Base-by-base conservation (phyloP, 2,888 invertebrate genomes). In the Dyspetes luteomarginatus region DNA sequence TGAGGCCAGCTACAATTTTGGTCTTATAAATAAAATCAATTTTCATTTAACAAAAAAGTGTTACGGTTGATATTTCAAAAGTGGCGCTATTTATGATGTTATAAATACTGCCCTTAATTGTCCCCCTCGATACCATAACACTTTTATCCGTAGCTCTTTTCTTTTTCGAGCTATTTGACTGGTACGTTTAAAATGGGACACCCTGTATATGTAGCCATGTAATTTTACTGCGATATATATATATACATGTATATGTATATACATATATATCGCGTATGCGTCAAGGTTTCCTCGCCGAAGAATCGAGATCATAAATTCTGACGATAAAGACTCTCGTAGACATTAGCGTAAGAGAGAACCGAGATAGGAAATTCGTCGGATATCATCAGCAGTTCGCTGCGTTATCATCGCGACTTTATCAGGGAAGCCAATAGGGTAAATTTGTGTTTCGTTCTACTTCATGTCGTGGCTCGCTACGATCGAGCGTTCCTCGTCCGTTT, bases 391-490 rank as follows among this genome's bases (percentile, higher is more conserved):
- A 62, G 76, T 41, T 50, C 24, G 30, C 81, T 64, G 56, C 9
- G 22, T 81, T 81, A 81, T 73, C 76, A 50, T 68, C 80, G n/a
- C 28, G 17, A 22, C 64, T 43, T 2, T n/a, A 41, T n/a, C 60
- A 17, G 7, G 26, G 28, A 17, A 73, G 19, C n/a, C n/a, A n/a
- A n/a, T n/a, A 9, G 64, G 19, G 48, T 19, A n/a, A 73, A 45
- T 41, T 56, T 56, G 67, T 15, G 15, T 41, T 30, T 5, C 48
- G 19, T 64, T 62, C 28, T 28, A 56, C 68, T 73, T 60, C 45
- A 7, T 56, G 48, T 62, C 15, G n/a, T 48, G 17, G 48, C 5
- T 48, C 36, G 12, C 9, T 7, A 3, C 7, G n/a, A n/a, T n/a
- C n/a, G 64, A 69, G 74, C 64, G 72, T 43, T 67, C 41, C 62